Conservation (phyloP, 2,113 vertebrate species). For the Baryphthengus martii region DNA sequence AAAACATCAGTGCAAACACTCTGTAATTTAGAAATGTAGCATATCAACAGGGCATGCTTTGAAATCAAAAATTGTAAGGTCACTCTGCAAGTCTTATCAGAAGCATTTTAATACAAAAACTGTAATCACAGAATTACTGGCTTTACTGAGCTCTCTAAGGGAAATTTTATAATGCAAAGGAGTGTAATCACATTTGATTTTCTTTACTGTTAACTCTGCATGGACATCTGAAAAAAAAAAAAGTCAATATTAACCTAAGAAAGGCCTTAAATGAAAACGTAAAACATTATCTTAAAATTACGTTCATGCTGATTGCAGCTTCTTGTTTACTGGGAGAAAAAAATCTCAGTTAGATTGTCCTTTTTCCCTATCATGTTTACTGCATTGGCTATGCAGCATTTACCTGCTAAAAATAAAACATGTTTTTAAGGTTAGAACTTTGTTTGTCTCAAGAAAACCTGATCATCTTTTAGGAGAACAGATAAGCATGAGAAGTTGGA, state of each 20-base stretch:
- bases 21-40: slow-evolving; percentile 45
- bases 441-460: neutral
- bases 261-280: neutral
- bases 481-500: neutral
- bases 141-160: slow-evolving; percentile 24
- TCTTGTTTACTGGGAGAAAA: neutral
- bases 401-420: neutral
- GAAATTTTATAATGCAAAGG: slow-evolving; percentile 21
- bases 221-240: neutral
- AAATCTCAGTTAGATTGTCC: neutral
- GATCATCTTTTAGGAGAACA: neutral
- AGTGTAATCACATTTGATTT: slow-evolving; percentile 17
- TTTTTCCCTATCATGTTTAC: neutral
- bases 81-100: slow-evolving; percentile 22
- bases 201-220: neutral
- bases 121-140: slow-evolving; percentile 44
- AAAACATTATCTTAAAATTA: slow-evolving; percentile 9
- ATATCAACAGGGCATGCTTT: neutral
- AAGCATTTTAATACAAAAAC: slow-evolving; percentile 40
- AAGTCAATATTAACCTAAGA: slow-evolving; percentile 1
- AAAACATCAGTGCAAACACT: neutral
- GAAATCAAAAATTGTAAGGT: slow-evolving; percentile 44
- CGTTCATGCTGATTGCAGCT: neutral
- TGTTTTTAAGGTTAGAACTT: neutral
- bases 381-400: neutral